Percentiles rank a stretch among this genome's conserved stretches.
phyloP scores from a whole-genome alignment of 2,113 vertebrate genomes.

The Mionectes macconnelli region DNA sequence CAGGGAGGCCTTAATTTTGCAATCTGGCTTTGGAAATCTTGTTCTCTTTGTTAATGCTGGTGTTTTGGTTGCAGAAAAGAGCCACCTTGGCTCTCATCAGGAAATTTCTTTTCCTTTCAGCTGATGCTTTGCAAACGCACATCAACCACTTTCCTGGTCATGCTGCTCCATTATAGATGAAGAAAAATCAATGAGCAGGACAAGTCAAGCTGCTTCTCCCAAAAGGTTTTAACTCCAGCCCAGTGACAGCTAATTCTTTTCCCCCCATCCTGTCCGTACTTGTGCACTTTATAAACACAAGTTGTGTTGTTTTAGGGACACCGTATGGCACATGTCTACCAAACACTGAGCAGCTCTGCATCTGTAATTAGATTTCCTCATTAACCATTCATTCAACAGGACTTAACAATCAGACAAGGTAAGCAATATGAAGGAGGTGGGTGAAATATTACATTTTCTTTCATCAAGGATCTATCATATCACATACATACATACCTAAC shows the following conservation, averaged over 20 bases:
- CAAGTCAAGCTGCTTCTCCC: background rate
- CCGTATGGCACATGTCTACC: background rate
- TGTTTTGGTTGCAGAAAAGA: slow-evolving; percentile 5
- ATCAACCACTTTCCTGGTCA: background rate
- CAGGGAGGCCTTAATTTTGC: background rate
- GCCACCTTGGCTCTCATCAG: background rate
- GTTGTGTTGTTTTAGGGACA: background rate
- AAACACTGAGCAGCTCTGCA: background rate
- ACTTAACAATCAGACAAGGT: background rate
- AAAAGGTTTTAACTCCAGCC: background rate
- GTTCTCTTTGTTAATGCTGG: background rate
- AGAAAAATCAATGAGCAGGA: background rate
- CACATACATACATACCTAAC: background rate
- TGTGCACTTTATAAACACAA: background rate
- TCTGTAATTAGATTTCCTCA: background rate
- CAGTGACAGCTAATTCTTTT: background rate
- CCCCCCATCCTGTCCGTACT: background rate
- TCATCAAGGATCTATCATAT: background rate
- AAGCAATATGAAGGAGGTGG: background rate
- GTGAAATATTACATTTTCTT: background rate
- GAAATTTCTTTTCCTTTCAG: background rate
- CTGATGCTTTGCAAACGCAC: background rate
- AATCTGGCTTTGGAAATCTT: background rate
- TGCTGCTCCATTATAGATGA: background rate
- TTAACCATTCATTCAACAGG: background rate